Evolutionary conservation across 2,797 vertebrate species (phyloP), one percentile per base, ranked within the genome.

Genomic region (Monodelphis domestica): DNA sequence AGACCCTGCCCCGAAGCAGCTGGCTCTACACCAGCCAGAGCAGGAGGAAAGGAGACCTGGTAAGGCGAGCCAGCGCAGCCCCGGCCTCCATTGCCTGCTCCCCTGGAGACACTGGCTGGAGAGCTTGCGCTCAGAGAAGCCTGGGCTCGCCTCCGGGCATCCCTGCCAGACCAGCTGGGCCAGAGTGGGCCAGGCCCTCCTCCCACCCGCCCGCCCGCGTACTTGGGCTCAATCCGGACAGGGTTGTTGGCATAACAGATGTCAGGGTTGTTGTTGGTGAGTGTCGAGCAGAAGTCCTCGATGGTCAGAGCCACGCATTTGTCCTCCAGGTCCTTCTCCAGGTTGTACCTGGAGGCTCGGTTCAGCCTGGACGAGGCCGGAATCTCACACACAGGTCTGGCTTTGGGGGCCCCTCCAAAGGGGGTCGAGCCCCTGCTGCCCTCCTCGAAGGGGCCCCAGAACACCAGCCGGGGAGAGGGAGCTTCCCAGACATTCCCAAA

Each of bases 261-360:
- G 53, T 97, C 95, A 1, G 98, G 96, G 12, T 98, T 98, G 94
- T 99, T 98, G 45, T 98, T 98, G 94, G 98, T 99, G 97, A 99
- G 98, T 54, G 97, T 94, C 70, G 98, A 97, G 94, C 99, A 99
- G 95, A 98, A 98, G 95, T 98, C 98, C 26, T 99, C 99, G 0
- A 99, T 99, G 33, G 95, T 97, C 94, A 99, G 97, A 51, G 99
- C 99, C 51, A 98, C 95, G 92, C 97, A 99, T 95, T 99, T 99
- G 97, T 99, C 99, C 97, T 98, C 98, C 97, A 99, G 97, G 94
- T 99, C 99, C 96, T 98, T 98, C 95, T 99, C 99, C 52, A 99
- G 97, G 15, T 96, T 97, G 96, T 99, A 99, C 96, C 99, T 99
- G 92, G 98, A 98, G 0, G 99, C 98, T 89, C 99, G 99, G 97